These are phyloP conservation scores for Macrochelys suwanniensis DNA, from an alignment of 2,797 vertebrate genomes.

Conservation along the genomic window DNA sequence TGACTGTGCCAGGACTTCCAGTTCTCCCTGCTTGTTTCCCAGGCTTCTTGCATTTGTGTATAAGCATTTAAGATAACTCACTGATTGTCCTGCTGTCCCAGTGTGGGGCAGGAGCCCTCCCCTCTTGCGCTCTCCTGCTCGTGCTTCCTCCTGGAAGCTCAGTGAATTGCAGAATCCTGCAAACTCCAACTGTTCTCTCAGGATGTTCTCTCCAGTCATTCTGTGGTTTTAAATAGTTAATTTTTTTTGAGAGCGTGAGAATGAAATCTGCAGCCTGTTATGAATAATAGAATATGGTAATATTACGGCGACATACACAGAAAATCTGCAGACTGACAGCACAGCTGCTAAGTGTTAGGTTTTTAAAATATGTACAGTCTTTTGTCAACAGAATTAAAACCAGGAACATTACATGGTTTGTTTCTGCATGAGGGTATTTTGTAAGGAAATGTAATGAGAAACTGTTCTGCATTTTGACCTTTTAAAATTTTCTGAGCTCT, in stretches of 20 bases:
- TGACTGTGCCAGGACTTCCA: too few relatives aligned
- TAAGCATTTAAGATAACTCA: too few relatives aligned
- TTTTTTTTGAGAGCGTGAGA: constrained; percentile 65
- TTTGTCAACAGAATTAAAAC: constrained; percentile 73
- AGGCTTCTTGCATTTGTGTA: too few relatives aligned
- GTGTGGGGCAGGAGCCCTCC: too few relatives aligned
- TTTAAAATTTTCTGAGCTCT: constrained; percentile 39
- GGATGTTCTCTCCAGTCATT: constrained; percentile 43
- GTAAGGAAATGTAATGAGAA: constrained; percentile 64
- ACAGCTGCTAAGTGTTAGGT: constrained; percentile 64
- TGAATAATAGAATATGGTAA: constrained; percentile 76
- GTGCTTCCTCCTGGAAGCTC: not conserved
- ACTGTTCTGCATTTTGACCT: constrained; percentile 68
- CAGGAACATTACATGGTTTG: constrained; percentile 43
- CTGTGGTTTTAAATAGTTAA: constrained; percentile 50
- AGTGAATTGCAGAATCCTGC: constrained; percentile 24
- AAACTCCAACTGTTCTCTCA: not conserved
- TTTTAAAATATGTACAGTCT: constrained; percentile 71
- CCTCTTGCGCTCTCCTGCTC: too few relatives aligned
- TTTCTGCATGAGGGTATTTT: constrained; percentile 62
- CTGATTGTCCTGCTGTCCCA: too few relatives aligned
- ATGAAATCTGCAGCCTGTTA: constrained; percentile 69
- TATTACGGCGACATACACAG: constrained; percentile 68
- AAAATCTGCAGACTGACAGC: constrained; percentile 65
- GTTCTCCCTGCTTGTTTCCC: too few relatives aligned